Evolutionary conservation across 2,797 vertebrate genomes (phyloP), one percentile per base, ranked within the genome.

Genomic region (Cryptoprocta ferox): DNA sequence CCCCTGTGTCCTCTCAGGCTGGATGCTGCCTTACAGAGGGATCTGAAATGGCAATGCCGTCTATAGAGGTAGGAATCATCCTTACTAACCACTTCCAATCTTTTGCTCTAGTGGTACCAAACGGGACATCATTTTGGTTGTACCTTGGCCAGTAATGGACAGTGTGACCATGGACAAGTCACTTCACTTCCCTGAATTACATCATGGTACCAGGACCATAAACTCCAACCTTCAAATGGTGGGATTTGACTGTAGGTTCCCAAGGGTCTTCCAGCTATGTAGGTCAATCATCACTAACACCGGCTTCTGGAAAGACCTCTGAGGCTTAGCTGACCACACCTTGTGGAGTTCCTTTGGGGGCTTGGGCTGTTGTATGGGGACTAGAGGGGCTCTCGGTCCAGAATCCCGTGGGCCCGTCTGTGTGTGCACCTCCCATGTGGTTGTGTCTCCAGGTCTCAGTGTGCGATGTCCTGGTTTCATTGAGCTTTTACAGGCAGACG

Each of bases 391-490:
- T 4, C 61, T 24, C n/a, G 7, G 12, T 7, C 37, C 37, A 16
- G 39, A 12, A 13, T 4, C 48, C 18, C 1, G 3, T 10, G 26
- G 73, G 80, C 21, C 35, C 21, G 1, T 32, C 53, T 32, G 2
- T 0, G 13, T 4, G 42, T 32, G 12, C 10, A 0, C 45, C 8
- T 39, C 78, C n/a, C 63, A 2, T 0, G 2, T 0, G 3, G 42
- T 8, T 53, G 26, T 12, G 8, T 68, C 45, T 24, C 89, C 42
- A 8, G 2, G 28, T 19, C n/a, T 1, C 39, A 24, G 15, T 4
- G 8, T 30, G 24, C n/a, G 16, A 0, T 13, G 11, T 12, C 45
- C 50, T 1, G 4, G 3, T 19, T 63, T 68, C 39, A 11, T 63
- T 9, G 13, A 12, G 1, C 13, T 32, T 82, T 68, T 11, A 12